These are phyloP conservation scores for Capitulum mitella DNA, from an alignment of 2,888 invertebrate genomes.

Conservation along the genomic window DNA sequence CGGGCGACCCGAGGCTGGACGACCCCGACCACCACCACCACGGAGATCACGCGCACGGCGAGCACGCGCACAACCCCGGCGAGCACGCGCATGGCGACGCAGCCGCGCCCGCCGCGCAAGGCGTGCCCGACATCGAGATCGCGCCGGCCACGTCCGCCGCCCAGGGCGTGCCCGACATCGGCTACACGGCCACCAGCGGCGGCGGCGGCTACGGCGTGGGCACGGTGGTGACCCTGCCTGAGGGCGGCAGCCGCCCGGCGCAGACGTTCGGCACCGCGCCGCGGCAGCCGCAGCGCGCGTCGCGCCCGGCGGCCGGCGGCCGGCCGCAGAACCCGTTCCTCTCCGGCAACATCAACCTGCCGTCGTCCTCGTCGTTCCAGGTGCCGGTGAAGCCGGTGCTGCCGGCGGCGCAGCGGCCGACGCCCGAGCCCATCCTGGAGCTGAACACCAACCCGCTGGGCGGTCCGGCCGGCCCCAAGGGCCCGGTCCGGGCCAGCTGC, in stretches of 20 bases:
- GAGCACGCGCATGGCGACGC: not conserved
- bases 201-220: not conserved
- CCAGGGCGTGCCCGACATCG: not conserved
- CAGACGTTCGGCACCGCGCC: too few relatives aligned
- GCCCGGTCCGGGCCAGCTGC: not conserved
- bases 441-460: constrained; percentile 24
- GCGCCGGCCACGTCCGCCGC: not conserved
- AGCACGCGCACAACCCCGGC: not conserved
- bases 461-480: constrained; percentile 12
- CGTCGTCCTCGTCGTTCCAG: not conserved
- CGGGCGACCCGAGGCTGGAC: not conserved
- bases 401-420: not conserved
- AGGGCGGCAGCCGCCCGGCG: not conserved
- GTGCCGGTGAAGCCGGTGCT: constrained; percentile 5
- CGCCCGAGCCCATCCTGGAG: not conserved
- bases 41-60: not conserved
- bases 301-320: not conserved
- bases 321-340: not conserved
- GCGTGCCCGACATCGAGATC: not conserved
- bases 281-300: not conserved
- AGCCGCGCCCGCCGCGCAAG: not conserved
- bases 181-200: not conserved
- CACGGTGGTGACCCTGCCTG: not conserved
- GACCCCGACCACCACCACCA: not conserved
- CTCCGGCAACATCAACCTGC: not conserved